Conservation (phyloP, 1,140 invertebrate genomes). For the Bombus terrestris region DNA sequence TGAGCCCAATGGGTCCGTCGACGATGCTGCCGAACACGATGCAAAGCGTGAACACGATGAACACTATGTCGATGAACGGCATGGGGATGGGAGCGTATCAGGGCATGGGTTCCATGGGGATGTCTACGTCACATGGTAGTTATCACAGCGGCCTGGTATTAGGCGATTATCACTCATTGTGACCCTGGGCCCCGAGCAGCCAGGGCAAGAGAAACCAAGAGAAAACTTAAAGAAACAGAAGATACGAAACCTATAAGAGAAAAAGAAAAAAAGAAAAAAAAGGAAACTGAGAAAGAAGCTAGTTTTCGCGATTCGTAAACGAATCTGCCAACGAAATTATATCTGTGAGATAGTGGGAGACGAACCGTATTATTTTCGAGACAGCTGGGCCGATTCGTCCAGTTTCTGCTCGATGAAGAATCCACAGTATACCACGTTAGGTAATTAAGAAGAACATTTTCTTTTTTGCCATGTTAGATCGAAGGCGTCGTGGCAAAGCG, state of each 20-base stretch:
- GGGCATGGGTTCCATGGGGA: conserved; percentile 79
- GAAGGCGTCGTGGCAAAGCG: not conserved
- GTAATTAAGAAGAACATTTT: not conserved
- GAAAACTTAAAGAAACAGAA: conserved; percentile 72
- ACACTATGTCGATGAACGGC: conserved; percentile 81
- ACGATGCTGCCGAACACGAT: conserved; percentile 80
- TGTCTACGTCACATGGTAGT: conserved; percentile 78
- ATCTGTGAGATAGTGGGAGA: not conserved
- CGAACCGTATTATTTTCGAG: not conserved
- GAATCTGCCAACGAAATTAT: not conserved
- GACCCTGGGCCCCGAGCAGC: conserved; percentile 80
- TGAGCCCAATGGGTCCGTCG: conserved; percentile 80
- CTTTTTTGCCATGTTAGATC: not conserved
- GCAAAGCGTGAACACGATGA: conserved; percentile 81
- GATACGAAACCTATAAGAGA: not conserved
- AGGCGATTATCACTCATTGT: conserved; percentile 82
- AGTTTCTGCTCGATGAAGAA: not conserved
- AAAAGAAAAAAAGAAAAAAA: not conserved
- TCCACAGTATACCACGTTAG: not conserved
- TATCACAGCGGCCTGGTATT: conserved; percentile 81
- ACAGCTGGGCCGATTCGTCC: not conserved
- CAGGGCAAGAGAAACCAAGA: conserved; percentile 79
- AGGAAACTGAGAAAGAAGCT: not conserved
- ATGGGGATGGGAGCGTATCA: conserved; percentile 81
- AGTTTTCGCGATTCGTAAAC: not conserved